Percentiles rank a stretch among this genome's conserved stretches.
phyloP scores from a whole-genome alignment of 1,140 invertebrate genomes.

The Trinorchestia longiramus region DNA sequence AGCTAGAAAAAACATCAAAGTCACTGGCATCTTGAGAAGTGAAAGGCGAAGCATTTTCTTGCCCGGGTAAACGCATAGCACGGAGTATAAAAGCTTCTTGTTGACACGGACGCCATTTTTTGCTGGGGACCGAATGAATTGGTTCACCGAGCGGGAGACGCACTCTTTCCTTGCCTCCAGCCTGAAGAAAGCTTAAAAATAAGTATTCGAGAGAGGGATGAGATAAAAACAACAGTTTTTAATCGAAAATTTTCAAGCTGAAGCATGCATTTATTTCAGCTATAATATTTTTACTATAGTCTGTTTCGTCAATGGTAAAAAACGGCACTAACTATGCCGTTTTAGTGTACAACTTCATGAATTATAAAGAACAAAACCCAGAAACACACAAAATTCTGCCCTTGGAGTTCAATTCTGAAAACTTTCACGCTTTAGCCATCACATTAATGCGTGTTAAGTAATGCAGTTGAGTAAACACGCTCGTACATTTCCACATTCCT shows the following conservation, averaged over 20 bases:
- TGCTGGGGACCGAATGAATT: background rate
- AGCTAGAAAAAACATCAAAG: background rate
- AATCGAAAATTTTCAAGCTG: background rate
- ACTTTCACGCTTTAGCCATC: background rate
- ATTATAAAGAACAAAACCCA: background rate
- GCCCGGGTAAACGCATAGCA: constrained; percentile 6
- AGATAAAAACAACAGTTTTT: background rate
- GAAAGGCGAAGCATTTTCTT: constrained; percentile 9
- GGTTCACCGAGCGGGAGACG: background rate
- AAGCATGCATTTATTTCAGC: too few species aligned
- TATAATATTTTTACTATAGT: background rate
- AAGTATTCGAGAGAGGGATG: background rate
- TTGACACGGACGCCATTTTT: background rate
- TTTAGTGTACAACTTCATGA: background rate
- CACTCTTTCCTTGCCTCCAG: background rate
- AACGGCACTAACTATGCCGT: too few species aligned
- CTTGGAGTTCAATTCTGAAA: background rate
- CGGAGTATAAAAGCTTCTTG: background rate
- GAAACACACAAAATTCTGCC: background rate
- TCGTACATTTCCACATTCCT: too few species aligned
- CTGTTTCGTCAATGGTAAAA: too few species aligned
- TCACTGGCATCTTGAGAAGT: constrained; percentile 27
- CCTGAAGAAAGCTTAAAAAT: background rate
- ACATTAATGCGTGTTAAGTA: background rate
- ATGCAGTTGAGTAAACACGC: background rate